Evolutionary conservation across 1,140 invertebrate genomes (phyloP).

Genomic region (Drosophila pallidifrons): DNA sequence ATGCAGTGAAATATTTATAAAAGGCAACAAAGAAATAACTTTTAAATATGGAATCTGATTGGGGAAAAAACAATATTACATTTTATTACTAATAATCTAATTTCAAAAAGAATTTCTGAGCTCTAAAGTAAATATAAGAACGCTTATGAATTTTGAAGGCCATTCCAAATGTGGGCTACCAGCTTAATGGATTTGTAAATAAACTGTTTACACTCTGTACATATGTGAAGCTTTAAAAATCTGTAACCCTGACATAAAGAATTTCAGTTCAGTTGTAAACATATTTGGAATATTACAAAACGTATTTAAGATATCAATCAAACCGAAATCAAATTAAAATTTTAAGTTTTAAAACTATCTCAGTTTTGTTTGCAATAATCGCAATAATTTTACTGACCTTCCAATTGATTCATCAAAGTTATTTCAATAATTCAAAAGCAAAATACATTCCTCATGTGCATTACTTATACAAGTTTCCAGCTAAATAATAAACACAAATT

Average conservation of each 20-base stretch:
- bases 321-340: background rate
- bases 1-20: background rate
- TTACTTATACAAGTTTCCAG: constrained; percentile 3
- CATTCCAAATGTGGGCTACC: background rate
- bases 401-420: background rate
- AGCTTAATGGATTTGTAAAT: background rate
- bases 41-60: too few species aligned
- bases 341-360: background rate
- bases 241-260: background rate
- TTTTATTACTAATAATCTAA: too few species aligned
- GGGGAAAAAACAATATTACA: too few species aligned
- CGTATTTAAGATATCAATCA: background rate
- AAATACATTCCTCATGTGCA: constrained; percentile 3
- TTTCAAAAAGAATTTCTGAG: too few species aligned
- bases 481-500: constrained; percentile 5
- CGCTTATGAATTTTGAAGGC: too few species aligned
- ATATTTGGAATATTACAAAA: background rate
- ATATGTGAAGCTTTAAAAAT: background rate
- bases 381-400: background rate
- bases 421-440: background rate
- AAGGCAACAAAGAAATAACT: background rate
- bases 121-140: too few species aligned
- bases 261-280: background rate
- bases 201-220: background rate
- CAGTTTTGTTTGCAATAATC: too few species aligned